Base-by-base conservation (phyloP, 2,888 invertebrate species). In the Agrochola lychnidis region DNA sequence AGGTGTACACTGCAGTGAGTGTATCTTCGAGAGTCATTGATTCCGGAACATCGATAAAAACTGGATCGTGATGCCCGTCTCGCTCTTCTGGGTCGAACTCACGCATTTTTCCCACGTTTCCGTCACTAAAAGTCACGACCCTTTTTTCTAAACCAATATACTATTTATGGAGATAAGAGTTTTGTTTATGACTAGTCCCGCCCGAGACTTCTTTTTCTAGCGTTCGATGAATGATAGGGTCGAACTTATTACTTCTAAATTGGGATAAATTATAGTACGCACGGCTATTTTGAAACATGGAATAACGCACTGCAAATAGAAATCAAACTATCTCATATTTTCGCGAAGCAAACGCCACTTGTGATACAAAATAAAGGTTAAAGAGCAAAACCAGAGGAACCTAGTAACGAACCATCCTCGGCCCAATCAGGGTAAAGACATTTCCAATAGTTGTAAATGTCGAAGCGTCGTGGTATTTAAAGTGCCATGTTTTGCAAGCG, bases 71-170 rank as follows among this genome's bases (percentile, higher is more conserved):
- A 90, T 90, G 89, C 66, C 82, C 72, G 77, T 86, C 85, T 73
- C 88, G 79, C 68, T 88, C 87, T 83, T 83, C 86, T 85, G 82
- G 87, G 82, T 88, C 88, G 85, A 90, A 87, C 91, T 91, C 90
- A 92, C 91, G 91, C 89, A 86, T 91, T 91, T 92, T 94, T 95
- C 94, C 93, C 95, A 95, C 94, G 94, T 91, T 93, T 90, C 90
- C 85, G 84, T 86, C 84, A 87, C 88, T 89, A 87, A 84, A 89
- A 91, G 91, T 93, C 92, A 94, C 92, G 92, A 91, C 87, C 86
- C 84, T 89, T 91, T 63, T 84, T 85, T 88, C 83, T 85, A 77
- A 79, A 72, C 53, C 67, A 69, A 84, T 83, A 59, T 45, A 81
- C 73, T 80, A 88, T 88, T 89, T 86, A 82, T 73, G 68, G 71